Evolutionary conservation across 2,113 vertebrate genomes (phyloP), one percentile per base, ranked within the genome.

Genomic region (Clarias batrachus): DNA sequence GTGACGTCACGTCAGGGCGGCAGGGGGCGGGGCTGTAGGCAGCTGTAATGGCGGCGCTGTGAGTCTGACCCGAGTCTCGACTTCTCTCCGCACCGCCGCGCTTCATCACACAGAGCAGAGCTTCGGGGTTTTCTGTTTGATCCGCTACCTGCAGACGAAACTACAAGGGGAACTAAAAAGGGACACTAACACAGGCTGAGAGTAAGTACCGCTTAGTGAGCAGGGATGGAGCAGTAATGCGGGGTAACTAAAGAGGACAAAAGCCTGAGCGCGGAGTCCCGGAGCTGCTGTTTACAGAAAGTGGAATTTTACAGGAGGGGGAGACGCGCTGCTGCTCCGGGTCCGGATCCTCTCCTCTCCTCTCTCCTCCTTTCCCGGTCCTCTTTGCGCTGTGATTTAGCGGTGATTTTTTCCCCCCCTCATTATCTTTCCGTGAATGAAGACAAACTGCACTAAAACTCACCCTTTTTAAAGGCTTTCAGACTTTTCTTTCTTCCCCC

Each of bases 31-130:
- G n/a, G 17, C 57, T 37, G 57, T 30, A 30, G 73, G 73, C 73
- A 3, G 48, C 76, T 62, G 78, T 81, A 81, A 81, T 81, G 78
- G 78, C 78, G 78, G 62, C 78, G 21, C 78, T 81, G 30, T n/a
- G 78, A 14, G 30, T 62, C 30, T 62, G 56, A 62, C 25, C 19
- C 30, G 30, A 62, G 19, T 62, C 12, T 41, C 57, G 3, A 19
- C 21, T 81, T 48, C 48, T 48, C 48, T 3, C 16, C 33, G 77
- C 27, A 41, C 37, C 57, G 1, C 57, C 6, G 57, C 78, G 57
- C 19, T 37, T 60, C 19, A n/a, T 62, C 21, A 12, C 10, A 6
- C 0, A 62, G 48, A 48, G 48, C 48, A 48, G 48, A 48, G 30
- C 30, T 23, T 41, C 78, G 78, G 77, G 19, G 1, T 62, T 81